Conservation (phyloP, 2,888 invertebrate species). For the Tetragnatha montana region DNA sequence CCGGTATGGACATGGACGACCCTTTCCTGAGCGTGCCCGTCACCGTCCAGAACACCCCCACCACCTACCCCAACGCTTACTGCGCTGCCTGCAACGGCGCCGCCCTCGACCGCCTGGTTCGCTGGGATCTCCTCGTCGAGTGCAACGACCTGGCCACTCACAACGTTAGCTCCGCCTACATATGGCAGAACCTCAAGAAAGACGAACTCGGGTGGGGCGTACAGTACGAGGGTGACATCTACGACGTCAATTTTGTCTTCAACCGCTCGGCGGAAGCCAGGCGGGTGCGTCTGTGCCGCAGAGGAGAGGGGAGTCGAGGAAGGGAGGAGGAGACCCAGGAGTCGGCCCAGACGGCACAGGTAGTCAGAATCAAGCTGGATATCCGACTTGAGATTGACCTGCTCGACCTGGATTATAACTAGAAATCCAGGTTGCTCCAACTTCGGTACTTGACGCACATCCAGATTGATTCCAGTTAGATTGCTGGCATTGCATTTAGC, state of each 20-base stretch:
- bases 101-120: slow-evolving; percentile 55
- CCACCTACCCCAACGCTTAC: slow-evolving; percentile 74
- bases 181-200: slow-evolving; percentile 60
- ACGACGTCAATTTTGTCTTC: slow-evolving; percentile 23
- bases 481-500: too few relatives aligned
- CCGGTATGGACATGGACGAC: slow-evolving; percentile 9
- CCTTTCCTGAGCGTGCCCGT: slow-evolving; percentile 31
- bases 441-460: too few relatives aligned
- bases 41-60: neutral
- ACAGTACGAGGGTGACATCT: neutral
- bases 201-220: slow-evolving; percentile 35
- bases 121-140: slow-evolving; percentile 25
- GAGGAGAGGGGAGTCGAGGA: neutral
- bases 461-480: too few relatives aligned
- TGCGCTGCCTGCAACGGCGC: slow-evolving; percentile 77
- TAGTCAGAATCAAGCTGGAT: too few relatives aligned
- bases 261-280: slow-evolving; percentile 12
- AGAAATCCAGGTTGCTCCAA: too few relatives aligned
- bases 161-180: slow-evolving; percentile 14
- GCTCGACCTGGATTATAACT: too few relatives aligned
- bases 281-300: slow-evolving; percentile 28
- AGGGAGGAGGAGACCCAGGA: too few relatives aligned
- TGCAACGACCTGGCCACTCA: slow-evolving; percentile 5
- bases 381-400: too few relatives aligned
- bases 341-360: too few relatives aligned